These are phyloP conservation scores for Platycheirus albimanus DNA, from an alignment of 2,888 invertebrate species.

Conservation along the genomic window DNA sequence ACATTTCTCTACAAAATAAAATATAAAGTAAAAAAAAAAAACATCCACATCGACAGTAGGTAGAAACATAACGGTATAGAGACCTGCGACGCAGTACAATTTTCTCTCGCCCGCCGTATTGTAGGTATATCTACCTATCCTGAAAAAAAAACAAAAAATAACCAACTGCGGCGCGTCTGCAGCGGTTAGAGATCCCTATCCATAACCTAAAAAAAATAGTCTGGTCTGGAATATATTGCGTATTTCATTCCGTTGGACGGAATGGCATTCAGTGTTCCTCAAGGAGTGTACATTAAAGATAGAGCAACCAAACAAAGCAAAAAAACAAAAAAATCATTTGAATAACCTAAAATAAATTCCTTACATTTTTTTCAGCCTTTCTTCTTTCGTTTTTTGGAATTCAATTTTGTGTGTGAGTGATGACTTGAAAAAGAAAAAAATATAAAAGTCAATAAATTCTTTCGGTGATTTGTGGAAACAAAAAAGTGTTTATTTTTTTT, in stretches of 20 bases:
- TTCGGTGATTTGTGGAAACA: constrained; percentile 13
- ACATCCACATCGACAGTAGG: constrained; percentile 28
- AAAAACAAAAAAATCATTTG: background rate
- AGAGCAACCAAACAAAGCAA: background rate
- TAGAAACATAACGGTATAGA: constrained; percentile 41
- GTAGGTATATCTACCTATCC: constrained; percentile 7
- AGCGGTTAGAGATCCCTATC: constrained; percentile 15
- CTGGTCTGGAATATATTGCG: constrained; percentile 49
- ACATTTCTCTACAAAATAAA: constrained; percentile 6
- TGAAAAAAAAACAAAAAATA: background rate
- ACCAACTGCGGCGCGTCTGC: constrained; percentile 34
- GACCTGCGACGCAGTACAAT: constrained; percentile 67
- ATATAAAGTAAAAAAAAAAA: background rate
- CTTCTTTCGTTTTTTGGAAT: constrained; percentile 22
- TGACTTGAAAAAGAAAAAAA: constrained; percentile 9
- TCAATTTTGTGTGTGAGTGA: constrained; percentile 12
- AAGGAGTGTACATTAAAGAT: constrained; percentile 48
- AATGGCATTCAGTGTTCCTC: constrained; percentile 27
- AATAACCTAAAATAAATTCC: constrained; percentile 12
- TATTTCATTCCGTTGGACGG: constrained; percentile 22
- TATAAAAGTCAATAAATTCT: constrained; percentile 18
- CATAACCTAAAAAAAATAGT: constrained; percentile 25
- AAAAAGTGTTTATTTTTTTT: background rate
- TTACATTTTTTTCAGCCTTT: constrained; percentile 36
- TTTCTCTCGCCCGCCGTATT: constrained; percentile 28